Percentiles rank a stretch among this genome's conserved stretches.
Evolutionary conservation across 2,888 invertebrate genomes (phyloP).

Genomic region (Antitype chi): DNA sequence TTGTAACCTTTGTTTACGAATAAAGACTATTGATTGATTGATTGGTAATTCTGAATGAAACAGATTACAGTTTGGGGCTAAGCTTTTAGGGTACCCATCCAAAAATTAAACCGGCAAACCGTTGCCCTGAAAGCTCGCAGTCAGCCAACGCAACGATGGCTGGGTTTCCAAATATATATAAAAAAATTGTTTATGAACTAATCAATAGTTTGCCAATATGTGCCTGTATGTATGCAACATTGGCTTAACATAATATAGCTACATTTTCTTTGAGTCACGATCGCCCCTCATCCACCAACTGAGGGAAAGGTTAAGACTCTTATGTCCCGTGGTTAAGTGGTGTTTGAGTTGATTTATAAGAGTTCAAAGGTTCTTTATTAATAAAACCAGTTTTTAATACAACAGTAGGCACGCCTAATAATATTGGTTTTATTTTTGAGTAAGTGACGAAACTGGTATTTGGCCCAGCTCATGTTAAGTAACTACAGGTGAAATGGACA

Average conservation of each 20-base stretch:
- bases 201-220: not conserved
- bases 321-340: not conserved
- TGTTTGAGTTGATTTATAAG: constrained; percentile 6
- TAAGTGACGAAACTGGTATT: not conserved
- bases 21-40: no score
- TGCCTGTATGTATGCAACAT: not conserved
- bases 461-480: not conserved
- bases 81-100: not conserved
- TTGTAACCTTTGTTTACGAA: no score
- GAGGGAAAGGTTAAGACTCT: constrained; percentile 43
- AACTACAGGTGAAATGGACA: not conserved
- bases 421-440: not conserved
- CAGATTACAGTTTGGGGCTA: not conserved
- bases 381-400: not conserved
- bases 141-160: not conserved
- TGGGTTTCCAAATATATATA: not conserved
- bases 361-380: constrained; percentile 20
- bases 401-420: not conserved
- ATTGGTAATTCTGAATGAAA: not conserved
- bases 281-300: constrained; percentile 1
- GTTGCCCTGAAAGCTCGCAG: not conserved
- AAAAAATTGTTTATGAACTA: not conserved
- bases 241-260: not conserved
- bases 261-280: constrained; percentile 11
- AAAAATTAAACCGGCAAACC: not conserved